Conservation (phyloP, 2,797 vertebrate species). For the Potorous gilbertii region DNA sequence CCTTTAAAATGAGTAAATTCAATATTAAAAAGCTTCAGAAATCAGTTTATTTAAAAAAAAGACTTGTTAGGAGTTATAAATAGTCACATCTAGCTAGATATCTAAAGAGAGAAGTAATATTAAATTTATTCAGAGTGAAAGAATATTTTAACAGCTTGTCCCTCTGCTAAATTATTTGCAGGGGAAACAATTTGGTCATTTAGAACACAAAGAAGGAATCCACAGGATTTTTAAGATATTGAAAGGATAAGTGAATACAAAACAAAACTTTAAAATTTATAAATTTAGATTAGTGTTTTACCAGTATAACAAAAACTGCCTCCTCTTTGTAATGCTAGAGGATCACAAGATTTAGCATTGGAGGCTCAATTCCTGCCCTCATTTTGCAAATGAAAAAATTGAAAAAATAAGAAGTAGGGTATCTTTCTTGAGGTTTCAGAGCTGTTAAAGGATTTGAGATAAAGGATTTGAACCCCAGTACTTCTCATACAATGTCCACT, state of each 20-base stretch:
- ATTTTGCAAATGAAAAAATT: not conserved
- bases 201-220: not conserved
- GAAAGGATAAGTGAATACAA: not conserved
- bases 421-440: not conserved
- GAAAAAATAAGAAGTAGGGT: not conserved
- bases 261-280: not conserved
- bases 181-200: not conserved
- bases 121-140: not conserved
- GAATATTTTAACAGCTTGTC: not conserved
- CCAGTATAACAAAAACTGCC: not conserved
- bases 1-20: not conserved
- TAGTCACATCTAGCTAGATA: not conserved
- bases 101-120: not conserved
- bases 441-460: not conserved
- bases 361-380: not conserved
- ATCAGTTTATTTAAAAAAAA: not conserved
- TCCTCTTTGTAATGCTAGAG: not conserved
- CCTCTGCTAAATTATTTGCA: not conserved
- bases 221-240: not conserved
- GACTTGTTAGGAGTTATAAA: not conserved
- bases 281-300: not conserved
- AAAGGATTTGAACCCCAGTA: not conserved
- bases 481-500: not conserved
- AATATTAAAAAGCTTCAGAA: not conserved
- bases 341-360: not conserved